phyloP scores from a whole-genome alignment of 2,888 invertebrate species.

The Leptinotarsa juncta region DNA sequence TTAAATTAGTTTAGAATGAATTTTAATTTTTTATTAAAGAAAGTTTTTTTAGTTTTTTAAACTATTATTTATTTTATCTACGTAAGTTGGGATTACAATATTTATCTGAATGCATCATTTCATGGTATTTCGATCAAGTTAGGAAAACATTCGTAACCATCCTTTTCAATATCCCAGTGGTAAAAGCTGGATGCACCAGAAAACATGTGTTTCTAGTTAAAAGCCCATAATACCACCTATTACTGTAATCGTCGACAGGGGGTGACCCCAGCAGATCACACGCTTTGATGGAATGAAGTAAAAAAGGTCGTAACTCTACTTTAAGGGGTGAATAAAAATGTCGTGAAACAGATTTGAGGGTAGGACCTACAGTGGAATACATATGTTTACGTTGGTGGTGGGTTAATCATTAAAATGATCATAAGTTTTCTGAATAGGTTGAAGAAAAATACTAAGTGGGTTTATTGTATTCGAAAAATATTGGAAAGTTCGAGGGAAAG shows the following conservation, averaged over 20 bases:
- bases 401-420: neutral
- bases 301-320: conserved; percentile 36
- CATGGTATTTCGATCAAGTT: neutral
- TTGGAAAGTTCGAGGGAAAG: no score
- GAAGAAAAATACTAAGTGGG: neutral
- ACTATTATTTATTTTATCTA: no score
- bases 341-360: conserved; percentile 23
- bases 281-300: conserved; percentile 31
- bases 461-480: no score
- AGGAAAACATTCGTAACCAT: neutral
- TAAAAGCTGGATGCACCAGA: neutral
- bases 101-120: neutral
- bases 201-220: conserved; percentile 59
- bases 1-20: no score
- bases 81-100: no score
- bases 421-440: neutral
- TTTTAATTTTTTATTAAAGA: no score
- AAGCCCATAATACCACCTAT: conserved; percentile 56
- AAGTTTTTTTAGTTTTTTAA: no score
- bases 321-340: conserved; percentile 26
- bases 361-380: conserved; percentile 13
- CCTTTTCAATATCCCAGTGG: neutral
- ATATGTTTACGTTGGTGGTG: conserved; percentile 11
- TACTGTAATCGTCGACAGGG: conserved; percentile 50
- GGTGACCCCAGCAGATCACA: conserved; percentile 43